Evolutionary conservation across 2,113 vertebrate species (phyloP).

Genomic region (Pseudonaja textilis): DNA sequence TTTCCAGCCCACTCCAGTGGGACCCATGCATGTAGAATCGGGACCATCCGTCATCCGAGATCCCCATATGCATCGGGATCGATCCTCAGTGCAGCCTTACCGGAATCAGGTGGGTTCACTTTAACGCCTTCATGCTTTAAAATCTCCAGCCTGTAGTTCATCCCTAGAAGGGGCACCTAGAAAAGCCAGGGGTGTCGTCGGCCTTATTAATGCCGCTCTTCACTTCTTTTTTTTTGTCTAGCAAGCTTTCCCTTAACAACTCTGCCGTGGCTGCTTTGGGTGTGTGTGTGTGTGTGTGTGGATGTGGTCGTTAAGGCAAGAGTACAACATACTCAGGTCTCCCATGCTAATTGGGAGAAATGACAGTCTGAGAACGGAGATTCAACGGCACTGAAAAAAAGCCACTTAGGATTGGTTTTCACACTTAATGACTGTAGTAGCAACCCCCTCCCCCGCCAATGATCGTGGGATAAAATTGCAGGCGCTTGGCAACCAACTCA

Average conservation of each 20-base stretch:
- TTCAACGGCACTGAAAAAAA: too few species aligned
- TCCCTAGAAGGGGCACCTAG: background rate
- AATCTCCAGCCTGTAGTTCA: background rate
- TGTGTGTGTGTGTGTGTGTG: background rate
- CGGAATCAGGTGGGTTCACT: conserved; percentile 85
- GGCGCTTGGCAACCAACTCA: too few species aligned
- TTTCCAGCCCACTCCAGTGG: conserved; percentile 91
- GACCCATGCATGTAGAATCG: conserved; percentile 92
- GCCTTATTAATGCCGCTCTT: background rate
- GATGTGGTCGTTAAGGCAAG: background rate
- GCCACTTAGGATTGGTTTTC: too few species aligned
- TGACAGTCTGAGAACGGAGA: background rate
- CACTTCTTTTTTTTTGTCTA: background rate
- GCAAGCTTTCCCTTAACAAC: background rate
- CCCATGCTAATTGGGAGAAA: background rate
- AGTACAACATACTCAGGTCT: background rate
- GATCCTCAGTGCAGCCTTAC: conserved; percentile 85
- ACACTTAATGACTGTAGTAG: too few species aligned
- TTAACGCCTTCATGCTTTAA: background rate
- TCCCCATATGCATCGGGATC: conserved; percentile 87
- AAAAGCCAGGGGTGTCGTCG: background rate
- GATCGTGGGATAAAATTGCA: too few species aligned
- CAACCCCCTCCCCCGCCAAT: too few species aligned
- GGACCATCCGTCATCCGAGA: conserved; percentile 92
- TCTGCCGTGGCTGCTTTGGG: background rate